Evolutionary conservation across 1,140 invertebrate genomes (phyloP).

Genomic region (Drosophila sproati): DNA sequence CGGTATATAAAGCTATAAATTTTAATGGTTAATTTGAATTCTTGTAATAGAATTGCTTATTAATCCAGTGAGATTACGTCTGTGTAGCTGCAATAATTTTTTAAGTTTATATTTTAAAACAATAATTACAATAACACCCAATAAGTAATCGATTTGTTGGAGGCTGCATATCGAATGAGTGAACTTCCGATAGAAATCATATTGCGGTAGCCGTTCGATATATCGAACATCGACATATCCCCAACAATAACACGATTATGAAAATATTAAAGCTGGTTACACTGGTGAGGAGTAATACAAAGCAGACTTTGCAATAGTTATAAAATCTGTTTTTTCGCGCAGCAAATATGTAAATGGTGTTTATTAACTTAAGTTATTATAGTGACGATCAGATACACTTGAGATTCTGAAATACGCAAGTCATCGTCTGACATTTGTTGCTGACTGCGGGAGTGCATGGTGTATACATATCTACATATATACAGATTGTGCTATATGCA

Average conservation of each 20-base stretch:
- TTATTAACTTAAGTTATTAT: neutral
- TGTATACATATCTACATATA: neutral
- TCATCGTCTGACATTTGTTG: neutral
- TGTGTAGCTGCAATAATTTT: too few relatives aligned
- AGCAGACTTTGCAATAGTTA: slow-evolving; percentile 1
- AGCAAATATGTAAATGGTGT: neutral
- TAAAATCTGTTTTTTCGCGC: neutral
- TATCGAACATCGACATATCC: neutral
- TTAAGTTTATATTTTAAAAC: too few relatives aligned
- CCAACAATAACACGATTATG: neutral
- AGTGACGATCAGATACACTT: neutral
- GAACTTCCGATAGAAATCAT: neutral
- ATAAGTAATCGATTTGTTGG: neutral
- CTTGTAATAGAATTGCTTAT: too few relatives aligned
- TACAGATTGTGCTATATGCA: slow-evolving; percentile 2
- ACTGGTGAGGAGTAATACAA: slow-evolving; percentile 6
- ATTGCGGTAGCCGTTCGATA: neutral
- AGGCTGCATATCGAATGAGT: slow-evolving; percentile 1
- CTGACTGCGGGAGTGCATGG: slow-evolving; percentile 1
- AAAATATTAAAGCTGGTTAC: slow-evolving; percentile 9
- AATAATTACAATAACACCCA: too few relatives aligned
- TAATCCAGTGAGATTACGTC: too few relatives aligned
- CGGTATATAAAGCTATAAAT: too few relatives aligned
- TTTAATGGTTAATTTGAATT: too few relatives aligned
- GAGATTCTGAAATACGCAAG: neutral